Evolutionary conservation across 2,888 invertebrate genomes (phyloP).

Genomic region (Pomacea canaliculata): DNA sequence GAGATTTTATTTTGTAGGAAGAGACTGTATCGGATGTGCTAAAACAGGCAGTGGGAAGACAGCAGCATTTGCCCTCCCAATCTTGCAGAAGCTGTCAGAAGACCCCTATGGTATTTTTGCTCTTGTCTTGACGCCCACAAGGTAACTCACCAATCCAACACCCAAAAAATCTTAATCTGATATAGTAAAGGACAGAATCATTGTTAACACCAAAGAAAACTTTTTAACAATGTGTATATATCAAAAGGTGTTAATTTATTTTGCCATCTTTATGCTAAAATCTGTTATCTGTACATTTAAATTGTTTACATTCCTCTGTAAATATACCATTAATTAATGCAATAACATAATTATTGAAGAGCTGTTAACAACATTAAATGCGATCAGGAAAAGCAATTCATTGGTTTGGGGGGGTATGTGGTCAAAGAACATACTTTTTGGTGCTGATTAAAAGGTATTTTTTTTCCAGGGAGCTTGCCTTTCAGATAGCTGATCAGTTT

Average conservation of each 20-base stretch:
- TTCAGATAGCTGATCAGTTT: slow-evolving; percentile 94
- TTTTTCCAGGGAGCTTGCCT: slow-evolving; percentile 66
- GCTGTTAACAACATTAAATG: no score
- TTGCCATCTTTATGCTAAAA: no score
- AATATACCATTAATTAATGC: no score
- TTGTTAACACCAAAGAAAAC: background rate
- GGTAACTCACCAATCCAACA: slow-evolving; percentile 66
- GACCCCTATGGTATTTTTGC: slow-evolving; percentile 98
- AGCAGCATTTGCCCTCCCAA: slow-evolving; percentile 95
- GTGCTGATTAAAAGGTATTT: background rate
- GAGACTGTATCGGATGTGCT: slow-evolving; percentile 94
- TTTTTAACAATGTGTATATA: background rate
- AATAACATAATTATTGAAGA: no score
- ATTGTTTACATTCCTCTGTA: no score
- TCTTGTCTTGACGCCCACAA: slow-evolving; percentile 92
- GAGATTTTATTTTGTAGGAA: slow-evolving; percentile 71
- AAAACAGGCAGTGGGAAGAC: slow-evolving; percentile 99
- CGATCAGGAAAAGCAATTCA: no score
- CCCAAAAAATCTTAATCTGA: background rate
- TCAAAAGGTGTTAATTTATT: background rate
- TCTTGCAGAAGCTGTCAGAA: slow-evolving; percentile 89
- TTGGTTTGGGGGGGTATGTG: no score
- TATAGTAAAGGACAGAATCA: background rate
- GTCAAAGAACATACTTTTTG: no score
- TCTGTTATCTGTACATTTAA: no score